Conservation (phyloP, 2,797 vertebrate species). For the Octomys mimax region DNA sequence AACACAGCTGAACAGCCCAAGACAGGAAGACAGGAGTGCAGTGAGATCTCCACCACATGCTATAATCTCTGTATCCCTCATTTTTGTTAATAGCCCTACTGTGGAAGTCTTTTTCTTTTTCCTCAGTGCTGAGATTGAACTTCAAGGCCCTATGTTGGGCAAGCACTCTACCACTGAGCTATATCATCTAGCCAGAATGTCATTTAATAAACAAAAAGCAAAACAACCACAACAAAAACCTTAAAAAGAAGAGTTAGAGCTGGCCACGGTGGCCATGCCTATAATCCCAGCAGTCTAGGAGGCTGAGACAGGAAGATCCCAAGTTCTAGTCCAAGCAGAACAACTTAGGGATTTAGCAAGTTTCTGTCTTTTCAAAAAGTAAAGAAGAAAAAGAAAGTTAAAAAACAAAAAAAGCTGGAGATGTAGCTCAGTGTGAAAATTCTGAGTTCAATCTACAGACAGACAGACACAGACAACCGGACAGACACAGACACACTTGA, state of each 20-base stretch:
- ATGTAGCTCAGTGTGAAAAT: no score
- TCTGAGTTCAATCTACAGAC: no score
- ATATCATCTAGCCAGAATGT: background rate
- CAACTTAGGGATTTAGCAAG: background rate
- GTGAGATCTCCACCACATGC: background rate
- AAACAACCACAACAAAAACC: no score
- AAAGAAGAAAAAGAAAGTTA: background rate
- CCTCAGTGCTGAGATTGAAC: background rate
- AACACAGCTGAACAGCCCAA: background rate
- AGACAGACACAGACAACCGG: no score
- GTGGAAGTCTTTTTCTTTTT: background rate
- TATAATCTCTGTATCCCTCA: background rate
- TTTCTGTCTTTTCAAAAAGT: background rate
- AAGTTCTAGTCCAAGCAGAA: background rate
- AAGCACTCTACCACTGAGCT: background rate
- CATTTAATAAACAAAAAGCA: background rate
- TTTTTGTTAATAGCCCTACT: background rate
- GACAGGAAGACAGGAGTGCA: background rate
- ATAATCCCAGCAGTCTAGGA: background rate
- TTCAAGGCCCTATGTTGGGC: background rate
- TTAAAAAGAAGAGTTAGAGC: background rate
- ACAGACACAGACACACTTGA: background rate
- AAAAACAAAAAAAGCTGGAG: no score
- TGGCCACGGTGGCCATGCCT: background rate
- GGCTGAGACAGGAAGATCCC: background rate